These are phyloP conservation scores for Antennarius striatus DNA, from an alignment of 2,113 vertebrate genomes.

Conservation along the genomic window DNA sequence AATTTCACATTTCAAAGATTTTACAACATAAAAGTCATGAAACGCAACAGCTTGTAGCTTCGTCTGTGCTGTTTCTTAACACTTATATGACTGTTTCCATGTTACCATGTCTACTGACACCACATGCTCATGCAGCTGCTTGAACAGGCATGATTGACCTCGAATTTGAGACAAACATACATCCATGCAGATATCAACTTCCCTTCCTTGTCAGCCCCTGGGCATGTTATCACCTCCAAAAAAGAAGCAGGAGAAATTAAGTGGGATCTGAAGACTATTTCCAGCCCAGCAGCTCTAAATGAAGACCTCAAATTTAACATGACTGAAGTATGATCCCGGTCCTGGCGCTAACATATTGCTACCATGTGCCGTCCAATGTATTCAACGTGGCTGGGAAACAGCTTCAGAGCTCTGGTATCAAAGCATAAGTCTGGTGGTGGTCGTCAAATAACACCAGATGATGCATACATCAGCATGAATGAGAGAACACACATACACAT, in stretches of 20 bases:
- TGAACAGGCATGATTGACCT: constrained; percentile 24
- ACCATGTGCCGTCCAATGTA: constrained; percentile 77
- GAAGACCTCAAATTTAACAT: constrained; percentile 68
- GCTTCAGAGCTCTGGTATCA: constrained; percentile 63
- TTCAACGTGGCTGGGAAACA: constrained; percentile 59
- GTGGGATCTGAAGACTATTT: constrained; percentile 49
- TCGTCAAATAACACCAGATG: constrained; percentile 28
- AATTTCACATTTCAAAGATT: neutral
- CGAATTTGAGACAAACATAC: constrained; percentile 42
- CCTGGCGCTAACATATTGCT: constrained; percentile 66
- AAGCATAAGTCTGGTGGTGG: constrained; percentile 54
- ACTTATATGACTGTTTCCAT: constrained; percentile 17
- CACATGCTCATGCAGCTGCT: constrained; percentile 39
- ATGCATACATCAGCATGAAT: constrained; percentile 30
- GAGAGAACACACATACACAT: constrained; percentile 12
- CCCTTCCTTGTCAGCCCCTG: constrained; percentile 54
- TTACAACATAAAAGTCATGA: neutral
- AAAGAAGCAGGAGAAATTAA: constrained; percentile 63
- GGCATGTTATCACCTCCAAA: constrained; percentile 72
- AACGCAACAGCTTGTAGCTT: too few species aligned
- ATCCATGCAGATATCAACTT: constrained; percentile 61
- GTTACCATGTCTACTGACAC: neutral
- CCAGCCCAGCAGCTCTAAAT: constrained; percentile 61
- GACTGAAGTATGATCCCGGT: constrained; percentile 67
- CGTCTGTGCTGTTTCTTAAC: constrained; percentile 13